phyloP scores from a whole-genome alignment of 23 tunicate species.

The Aplidium turbinatum region DNA sequence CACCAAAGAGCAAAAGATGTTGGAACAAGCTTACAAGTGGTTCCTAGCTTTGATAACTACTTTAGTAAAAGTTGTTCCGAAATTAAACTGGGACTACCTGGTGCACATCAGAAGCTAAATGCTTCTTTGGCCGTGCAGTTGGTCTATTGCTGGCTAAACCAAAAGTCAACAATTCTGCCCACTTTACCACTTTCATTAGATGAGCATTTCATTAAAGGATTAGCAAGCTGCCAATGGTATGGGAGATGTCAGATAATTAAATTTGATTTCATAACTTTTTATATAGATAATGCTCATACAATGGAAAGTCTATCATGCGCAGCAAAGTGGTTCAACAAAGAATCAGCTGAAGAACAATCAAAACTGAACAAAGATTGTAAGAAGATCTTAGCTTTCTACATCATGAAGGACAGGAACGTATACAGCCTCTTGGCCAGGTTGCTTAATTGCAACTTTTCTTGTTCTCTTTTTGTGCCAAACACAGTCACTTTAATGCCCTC shows the following conservation, averaged over 20 bases:
- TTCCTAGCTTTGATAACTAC: conserved; percentile 38
- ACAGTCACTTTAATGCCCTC: conserved; percentile 45
- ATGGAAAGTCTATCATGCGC: conserved; percentile 62
- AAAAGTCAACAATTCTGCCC: not conserved
- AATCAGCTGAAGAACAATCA: conserved; percentile 44
- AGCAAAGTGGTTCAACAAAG: conserved; percentile 61
- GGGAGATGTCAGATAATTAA: conserved; percentile 81
- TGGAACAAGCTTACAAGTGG: conserved; percentile 25
- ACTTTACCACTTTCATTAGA: conserved; percentile 14
- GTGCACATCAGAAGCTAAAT: conserved; percentile 74
- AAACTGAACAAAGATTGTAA: conserved; percentile 14
- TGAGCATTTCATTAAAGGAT: conserved; percentile 25
- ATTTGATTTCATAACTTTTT: conserved; percentile 59
- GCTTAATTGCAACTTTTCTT: conserved; percentile 41
- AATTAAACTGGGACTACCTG: conserved; percentile 54
- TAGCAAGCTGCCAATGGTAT: conserved; percentile 47
- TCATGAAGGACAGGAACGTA: conserved; percentile 54
- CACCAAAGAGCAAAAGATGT: conserved; percentile 52
- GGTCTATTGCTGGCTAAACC: conserved; percentile 55
- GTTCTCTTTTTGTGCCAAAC: conserved; percentile 58
- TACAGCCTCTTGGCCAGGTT: conserved; percentile 22
- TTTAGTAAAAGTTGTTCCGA: not conserved
- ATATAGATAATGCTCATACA: conserved; percentile 89
- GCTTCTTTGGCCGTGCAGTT: conserved; percentile 78
- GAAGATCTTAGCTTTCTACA: conserved; percentile 57